Base-by-base conservation (phyloP, 2,888 invertebrate genomes). In the Eupithecia subfuscata region DNA sequence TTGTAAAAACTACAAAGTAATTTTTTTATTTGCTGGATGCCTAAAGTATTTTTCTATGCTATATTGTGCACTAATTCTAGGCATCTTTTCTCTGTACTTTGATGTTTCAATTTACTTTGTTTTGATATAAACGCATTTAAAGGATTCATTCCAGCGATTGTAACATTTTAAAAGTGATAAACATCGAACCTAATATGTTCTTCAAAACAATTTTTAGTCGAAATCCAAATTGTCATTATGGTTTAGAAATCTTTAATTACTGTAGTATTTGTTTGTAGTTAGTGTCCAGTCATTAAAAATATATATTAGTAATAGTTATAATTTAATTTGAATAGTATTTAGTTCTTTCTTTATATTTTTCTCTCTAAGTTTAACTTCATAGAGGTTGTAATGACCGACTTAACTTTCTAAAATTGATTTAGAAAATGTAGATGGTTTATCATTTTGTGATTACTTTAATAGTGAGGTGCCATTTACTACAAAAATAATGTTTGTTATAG, bases 391-490 rank as follows among this genome's bases (percentile, higher is more conserved):
- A 70, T 64, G 74, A 60, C 67, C 69, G 65, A 65, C 18, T 43
- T 67, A 40, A 67, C 65, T 37, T n/a, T 74, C 56, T 72, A 45
- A 74, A 74, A 70, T 76, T 70, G 69, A 70, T 78, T 77, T 78
- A 69, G 69, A 71, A 73, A 74, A 71, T 77, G 70, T 76, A 78
- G 68, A 77, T 75, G 74, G 75, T 79, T 75, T 78, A 76, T 88
- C 81, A 88, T 86, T 89, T 91, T 91, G 91, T 93, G 91, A 92
- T 92, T 87, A 85, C 87, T 85, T 89, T 86, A 86, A 86, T 91
- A 91, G 91, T 87, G 88, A 91, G 93, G 94, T 93, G 94, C 94
- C 94, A 94, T 94, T 88, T 90, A 89, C 88, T 87, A 89, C 90
- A 88, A 87, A 81, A 56, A 56, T 86, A 83, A 86, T 89, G 85